Evolutionary conservation across 2,113 vertebrate genomes (phyloP), one percentile per base, ranked within the genome.

Genomic region (Nematolebias whitei): DNA sequence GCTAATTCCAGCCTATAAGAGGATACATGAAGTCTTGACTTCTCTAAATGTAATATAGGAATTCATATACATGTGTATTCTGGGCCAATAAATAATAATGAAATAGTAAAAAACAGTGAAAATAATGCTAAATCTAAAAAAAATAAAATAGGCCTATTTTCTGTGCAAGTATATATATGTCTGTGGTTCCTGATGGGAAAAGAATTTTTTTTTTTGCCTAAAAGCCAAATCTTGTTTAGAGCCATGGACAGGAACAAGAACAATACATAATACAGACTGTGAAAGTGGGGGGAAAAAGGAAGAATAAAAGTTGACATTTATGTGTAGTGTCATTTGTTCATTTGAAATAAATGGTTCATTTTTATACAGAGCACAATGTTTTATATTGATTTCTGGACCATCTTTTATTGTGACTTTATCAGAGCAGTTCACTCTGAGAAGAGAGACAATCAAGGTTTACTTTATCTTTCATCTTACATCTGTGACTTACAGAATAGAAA

Each of bases 401-500:
- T 20, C n/a, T n/a, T 68, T 51, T 39, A 70, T 32, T 23, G 16
- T 12, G 14, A 10, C 44, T 62, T 47, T 38, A 54, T 13, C 5
- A 14, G 16, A 19, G 57, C 47, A 74, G 48, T 52, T 38, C 41
- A 52, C 26, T 26, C 56, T 59, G 39, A 47, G 23, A 41, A 18
- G 10, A 24, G 20, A 32, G 44, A 40, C 20, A 24, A 20, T 29
- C 12, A 54, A 44, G 13, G 5, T 53, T 56, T 43, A 12, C 55
- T 41, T 13, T 18, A 11, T 40, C 63, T 56, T 24, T 59, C 26
- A 35, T 47, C 63, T 45, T 26, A n/a, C 40, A 26, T 55, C 45
- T 67, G 32, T 3, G 19, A 45, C 63, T 66, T 43, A 74, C 26
- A 73, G 63, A 39, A 38, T 12, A 15, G 24, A 61, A 49, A 19